Percentiles rank a stretch among this genome's conserved stretches.
Conservation (phyloP, 1,140 invertebrate species). For the Anastrepha ludens region DNA sequence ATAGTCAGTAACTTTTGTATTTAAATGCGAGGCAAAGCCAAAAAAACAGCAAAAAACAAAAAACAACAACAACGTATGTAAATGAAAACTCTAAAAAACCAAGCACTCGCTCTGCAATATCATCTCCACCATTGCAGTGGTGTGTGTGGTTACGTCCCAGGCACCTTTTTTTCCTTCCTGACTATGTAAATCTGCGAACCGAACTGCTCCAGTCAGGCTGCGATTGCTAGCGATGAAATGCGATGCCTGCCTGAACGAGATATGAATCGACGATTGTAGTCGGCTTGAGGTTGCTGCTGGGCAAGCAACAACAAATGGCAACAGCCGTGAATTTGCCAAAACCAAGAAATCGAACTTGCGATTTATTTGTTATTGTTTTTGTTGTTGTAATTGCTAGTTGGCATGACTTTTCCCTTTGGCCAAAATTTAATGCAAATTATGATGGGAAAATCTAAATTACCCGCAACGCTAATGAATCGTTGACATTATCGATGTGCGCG, state of each 20-base stretch:
- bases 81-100: background rate
- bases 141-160: background rate
- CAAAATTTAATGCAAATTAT: conserved; percentile 70
- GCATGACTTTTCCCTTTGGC: conserved; percentile 59
- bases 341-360: background rate
- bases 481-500: conserved; percentile 55
- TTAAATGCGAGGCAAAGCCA: background rate
- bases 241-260: background rate
- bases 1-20: conserved; percentile 22
- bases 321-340: conserved; percentile 40
- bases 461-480: conserved; percentile 57
- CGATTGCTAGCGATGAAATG: conserved; percentile 42
- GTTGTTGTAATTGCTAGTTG: conserved; percentile 65
- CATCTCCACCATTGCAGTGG: background rate
- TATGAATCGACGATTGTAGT: conserved; percentile 19
- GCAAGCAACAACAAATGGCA: conserved; percentile 2
- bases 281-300: background rate
- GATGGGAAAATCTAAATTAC: conserved; percentile 70
- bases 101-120: conserved; percentile 9
- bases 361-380: conserved; percentile 53
- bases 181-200: conserved; percentile 9
- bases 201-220: background rate
- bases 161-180: conserved; percentile 27
- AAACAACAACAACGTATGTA: background rate
- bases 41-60: background rate